phyloP scores from a whole-genome alignment of 2,888 invertebrate species.

The Metacarcinus magister region DNA sequence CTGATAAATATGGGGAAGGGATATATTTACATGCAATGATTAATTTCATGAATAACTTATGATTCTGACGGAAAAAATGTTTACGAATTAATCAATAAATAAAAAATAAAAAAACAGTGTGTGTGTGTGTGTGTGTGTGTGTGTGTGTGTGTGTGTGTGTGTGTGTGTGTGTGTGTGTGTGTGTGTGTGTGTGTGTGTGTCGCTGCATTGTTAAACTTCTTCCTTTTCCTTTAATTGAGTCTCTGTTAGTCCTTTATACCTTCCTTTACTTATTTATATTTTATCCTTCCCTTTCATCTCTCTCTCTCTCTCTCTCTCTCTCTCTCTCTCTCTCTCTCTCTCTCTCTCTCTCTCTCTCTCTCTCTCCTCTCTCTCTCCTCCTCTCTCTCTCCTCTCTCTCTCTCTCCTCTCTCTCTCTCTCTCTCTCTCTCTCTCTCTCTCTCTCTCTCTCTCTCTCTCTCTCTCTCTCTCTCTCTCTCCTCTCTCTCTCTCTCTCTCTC shows the following conservation, averaged over 20 bases:
- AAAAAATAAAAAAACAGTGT: neutral
- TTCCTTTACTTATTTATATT: neutral
- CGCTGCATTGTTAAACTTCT: neutral
- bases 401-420: too few species aligned
- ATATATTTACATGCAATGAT: conserved; percentile 1
- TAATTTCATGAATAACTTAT: conserved; percentile 32
- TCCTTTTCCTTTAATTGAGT: neutral
- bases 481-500: too few species aligned
- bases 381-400: too few species aligned
- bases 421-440: too few species aligned
- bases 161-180: neutral
- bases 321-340: neutral
- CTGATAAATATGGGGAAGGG: neutral
- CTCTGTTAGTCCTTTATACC: neutral
- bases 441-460: too few species aligned
- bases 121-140: conserved; percentile 8
- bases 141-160: conserved; percentile 26
- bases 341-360: too few species aligned
- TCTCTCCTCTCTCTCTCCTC: too few species aligned
- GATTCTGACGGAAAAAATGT: neutral
- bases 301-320: neutral
- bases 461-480: too few species aligned
- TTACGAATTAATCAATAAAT: too few species aligned
- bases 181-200: neutral
- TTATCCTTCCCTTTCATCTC: neutral